Percentiles rank a stretch among this genome's conserved stretches.
These are phyloP conservation scores for Akabosia matsudoensis DNA, from an alignment of 1,140 invertebrate species.

Conservation along the genomic window DNA sequence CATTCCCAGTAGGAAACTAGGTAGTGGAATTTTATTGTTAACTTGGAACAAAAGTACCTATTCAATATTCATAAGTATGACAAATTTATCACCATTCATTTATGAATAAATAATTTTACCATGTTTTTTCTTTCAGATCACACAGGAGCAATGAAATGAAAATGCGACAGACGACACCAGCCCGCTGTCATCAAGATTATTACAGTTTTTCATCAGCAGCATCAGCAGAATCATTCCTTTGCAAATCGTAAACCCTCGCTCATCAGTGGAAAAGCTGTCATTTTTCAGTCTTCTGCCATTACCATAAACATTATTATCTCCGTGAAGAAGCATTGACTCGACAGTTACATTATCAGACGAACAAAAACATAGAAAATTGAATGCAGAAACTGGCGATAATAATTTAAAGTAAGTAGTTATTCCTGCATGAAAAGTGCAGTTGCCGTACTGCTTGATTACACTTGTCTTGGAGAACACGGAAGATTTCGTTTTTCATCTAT, in stretches of 20 bases:
- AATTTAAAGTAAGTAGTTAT: neutral
- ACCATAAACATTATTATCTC: slow-evolving; percentile 9
- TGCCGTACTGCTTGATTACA: neutral
- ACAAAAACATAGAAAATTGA: neutral
- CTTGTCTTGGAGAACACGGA: neutral
- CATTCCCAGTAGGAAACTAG: too few relatives aligned
- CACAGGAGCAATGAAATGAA: neutral
- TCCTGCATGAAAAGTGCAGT: too few relatives aligned
- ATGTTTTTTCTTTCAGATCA: neutral
- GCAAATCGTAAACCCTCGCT: neutral
- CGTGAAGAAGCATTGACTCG: neutral
- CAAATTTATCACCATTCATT: neutral
- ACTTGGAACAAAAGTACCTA: too few relatives aligned
- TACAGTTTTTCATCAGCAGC: neutral
- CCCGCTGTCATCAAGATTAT: neutral
- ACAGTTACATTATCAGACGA: neutral
- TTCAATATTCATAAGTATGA: neutral
- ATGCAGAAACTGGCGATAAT: neutral
- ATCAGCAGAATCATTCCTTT: neutral
- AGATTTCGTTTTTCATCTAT: neutral
- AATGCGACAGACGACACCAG: neutral
- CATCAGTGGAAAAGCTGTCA: too few relatives aligned
- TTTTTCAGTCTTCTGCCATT: too few relatives aligned
- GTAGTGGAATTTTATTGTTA: too few relatives aligned
- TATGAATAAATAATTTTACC: neutral